phyloP scores from a whole-genome alignment of 2,888 invertebrate species.

The Esperia sulphurella region DNA sequence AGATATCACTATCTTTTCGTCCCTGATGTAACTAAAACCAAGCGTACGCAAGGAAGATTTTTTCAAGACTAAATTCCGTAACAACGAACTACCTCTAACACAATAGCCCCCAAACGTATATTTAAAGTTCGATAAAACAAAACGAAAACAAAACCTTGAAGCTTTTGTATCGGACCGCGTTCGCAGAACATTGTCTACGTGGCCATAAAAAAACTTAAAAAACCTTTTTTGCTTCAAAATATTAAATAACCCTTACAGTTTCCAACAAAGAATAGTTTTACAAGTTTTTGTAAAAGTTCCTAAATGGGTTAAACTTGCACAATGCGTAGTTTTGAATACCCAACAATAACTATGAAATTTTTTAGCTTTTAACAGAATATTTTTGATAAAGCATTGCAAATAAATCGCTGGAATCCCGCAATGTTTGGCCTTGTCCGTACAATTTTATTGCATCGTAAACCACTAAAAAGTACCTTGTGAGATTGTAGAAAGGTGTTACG shows the following conservation, averaged over 20 bases:
- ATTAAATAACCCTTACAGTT: slow-evolving; percentile 63
- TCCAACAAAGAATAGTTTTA: slow-evolving; percentile 49
- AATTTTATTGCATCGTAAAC: slow-evolving; percentile 72
- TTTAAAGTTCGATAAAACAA: slow-evolving; percentile 71
- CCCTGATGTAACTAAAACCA: slow-evolving; percentile 28
- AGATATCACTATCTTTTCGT: not conserved
- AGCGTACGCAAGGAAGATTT: slow-evolving; percentile 67
- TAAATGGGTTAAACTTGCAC: slow-evolving; percentile 58
- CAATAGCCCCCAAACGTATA: slow-evolving; percentile 73
- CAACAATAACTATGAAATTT: slow-evolving; percentile 16
- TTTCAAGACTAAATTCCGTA: slow-evolving; percentile 69
- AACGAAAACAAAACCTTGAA: slow-evolving; percentile 63
- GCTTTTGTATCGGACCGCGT: slow-evolving; percentile 65
- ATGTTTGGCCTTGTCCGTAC: slow-evolving; percentile 70
- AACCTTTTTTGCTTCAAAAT: slow-evolving; percentile 44
- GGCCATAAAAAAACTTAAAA: slow-evolving; percentile 47
- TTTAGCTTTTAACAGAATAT: slow-evolving; percentile 19
- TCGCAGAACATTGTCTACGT: slow-evolving; percentile 61
- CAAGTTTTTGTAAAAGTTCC: slow-evolving; percentile 27
- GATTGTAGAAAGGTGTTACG: slow-evolving; percentile 58
- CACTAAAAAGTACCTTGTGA: slow-evolving; percentile 71
- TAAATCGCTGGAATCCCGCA: slow-evolving; percentile 59
- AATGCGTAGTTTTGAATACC: slow-evolving; percentile 18
- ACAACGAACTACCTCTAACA: slow-evolving; percentile 57
- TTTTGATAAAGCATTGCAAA: slow-evolving; percentile 16